phyloP scores from a whole-genome alignment of 2,797 vertebrate species.

The Phrynocephalus forsythii region DNA sequence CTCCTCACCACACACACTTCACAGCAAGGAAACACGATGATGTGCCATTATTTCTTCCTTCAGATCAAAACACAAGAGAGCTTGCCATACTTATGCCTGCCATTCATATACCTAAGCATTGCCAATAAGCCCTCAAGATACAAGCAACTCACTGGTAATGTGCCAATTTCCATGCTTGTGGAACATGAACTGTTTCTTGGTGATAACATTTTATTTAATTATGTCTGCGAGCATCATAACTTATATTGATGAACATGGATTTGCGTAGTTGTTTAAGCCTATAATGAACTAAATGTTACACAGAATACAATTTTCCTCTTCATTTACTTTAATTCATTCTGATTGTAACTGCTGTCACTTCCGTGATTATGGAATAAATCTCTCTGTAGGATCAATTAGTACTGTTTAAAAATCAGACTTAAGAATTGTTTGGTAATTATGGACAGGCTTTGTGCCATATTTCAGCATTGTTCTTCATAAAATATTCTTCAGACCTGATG shows the following conservation, averaged over 20 bases:
- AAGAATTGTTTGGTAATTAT: constrained; percentile 69
- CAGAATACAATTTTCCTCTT: constrained; percentile 80
- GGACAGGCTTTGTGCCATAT: constrained; percentile 51
- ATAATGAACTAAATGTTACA: constrained; percentile 81
- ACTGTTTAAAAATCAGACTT: constrained; percentile 68
- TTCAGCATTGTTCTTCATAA: constrained; percentile 56
- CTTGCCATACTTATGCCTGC: not conserved
- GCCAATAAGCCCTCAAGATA: constrained; percentile 44
- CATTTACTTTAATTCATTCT: constrained; percentile 80
- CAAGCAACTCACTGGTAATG: constrained; percentile 47
- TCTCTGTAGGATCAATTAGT: constrained; percentile 75
- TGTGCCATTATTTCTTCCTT: constrained; percentile 34
- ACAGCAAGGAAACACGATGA: constrained; percentile 16
- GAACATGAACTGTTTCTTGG: constrained; percentile 63
- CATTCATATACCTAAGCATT: constrained; percentile 34
- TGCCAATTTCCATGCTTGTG: constrained; percentile 52
- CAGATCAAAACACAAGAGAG: constrained; percentile 36
- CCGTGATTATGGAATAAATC: constrained; percentile 71
- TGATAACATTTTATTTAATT: constrained; percentile 79
- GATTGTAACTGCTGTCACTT: constrained; percentile 73
- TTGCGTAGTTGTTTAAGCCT: constrained; percentile 76
- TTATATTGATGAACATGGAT: constrained; percentile 75
- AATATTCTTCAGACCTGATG: constrained; percentile 59
- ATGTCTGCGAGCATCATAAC: constrained; percentile 71
- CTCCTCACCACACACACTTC: constrained; percentile 5